Evolutionary conservation across 2,888 invertebrate genomes (phyloP).

Genomic region (Trissoscelio sp.): DNA sequence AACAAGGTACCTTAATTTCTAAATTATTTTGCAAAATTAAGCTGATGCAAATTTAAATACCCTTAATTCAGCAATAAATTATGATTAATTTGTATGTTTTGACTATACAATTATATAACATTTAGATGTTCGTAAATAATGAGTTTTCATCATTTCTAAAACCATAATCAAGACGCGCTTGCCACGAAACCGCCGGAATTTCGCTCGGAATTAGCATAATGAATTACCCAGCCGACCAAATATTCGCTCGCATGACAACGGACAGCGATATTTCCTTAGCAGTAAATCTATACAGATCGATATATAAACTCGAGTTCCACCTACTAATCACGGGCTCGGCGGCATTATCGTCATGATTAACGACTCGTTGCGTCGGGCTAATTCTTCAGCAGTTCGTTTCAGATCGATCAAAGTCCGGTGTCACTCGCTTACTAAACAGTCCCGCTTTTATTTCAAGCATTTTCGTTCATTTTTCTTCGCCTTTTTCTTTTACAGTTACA

Average conservation of each 20-base stretch:
- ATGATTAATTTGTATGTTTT: too few relatives aligned
- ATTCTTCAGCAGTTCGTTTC: constrained; percentile 47
- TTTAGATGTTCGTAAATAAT: too few relatives aligned
- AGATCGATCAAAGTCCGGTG: constrained; percentile 41
- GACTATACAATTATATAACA: too few relatives aligned
- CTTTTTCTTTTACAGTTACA: constrained; percentile 1
- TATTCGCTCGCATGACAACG: constrained; percentile 45
- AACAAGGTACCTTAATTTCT: too few relatives aligned
- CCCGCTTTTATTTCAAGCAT: too few relatives aligned
- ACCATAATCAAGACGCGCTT: constrained; percentile 37
- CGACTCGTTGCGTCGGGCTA: constrained; percentile 42
- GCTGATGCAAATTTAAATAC: too few relatives aligned
- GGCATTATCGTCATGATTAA: constrained; percentile 61
- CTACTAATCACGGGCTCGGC: constrained; percentile 48
- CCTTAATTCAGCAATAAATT: too few relatives aligned
- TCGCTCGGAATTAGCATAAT: constrained; percentile 41
- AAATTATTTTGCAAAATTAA: too few relatives aligned
- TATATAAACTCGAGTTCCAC: constrained; percentile 53
- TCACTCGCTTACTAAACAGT: background rate
- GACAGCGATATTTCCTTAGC: constrained; percentile 49
- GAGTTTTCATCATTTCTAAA: background rate
- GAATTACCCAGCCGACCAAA: constrained; percentile 39
- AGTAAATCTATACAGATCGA: constrained; percentile 64
- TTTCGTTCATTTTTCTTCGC: too few relatives aligned
- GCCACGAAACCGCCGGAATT: constrained; percentile 17